Evolutionary conservation across 1,140 invertebrate species (phyloP).

Genomic region (Doryteuthis pealeii): DNA sequence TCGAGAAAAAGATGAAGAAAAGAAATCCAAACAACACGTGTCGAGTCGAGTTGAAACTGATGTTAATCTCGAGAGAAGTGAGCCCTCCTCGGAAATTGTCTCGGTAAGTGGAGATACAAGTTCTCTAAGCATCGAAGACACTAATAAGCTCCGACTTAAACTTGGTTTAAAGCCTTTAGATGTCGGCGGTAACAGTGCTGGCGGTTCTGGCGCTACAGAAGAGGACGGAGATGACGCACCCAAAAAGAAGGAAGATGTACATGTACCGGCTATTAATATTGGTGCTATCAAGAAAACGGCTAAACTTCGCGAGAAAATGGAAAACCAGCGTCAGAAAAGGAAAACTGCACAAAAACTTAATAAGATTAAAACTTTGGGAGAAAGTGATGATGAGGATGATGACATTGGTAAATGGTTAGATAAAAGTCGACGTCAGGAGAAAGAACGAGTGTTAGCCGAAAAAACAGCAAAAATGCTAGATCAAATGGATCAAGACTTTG

Average conservation of each 20-base stretch:
- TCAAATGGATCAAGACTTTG: slow-evolving; percentile 94
- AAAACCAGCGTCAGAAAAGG: slow-evolving; percentile 72
- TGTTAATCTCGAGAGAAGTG: neutral
- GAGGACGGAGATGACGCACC: slow-evolving; percentile 20
- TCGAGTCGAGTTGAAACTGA: neutral
- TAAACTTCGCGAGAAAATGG: slow-evolving; percentile 76
- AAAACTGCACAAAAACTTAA: slow-evolving; percentile 75
- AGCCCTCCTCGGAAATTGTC: neutral
- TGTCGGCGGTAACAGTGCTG: slow-evolving; percentile 51
- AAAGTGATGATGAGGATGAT: slow-evolving; percentile 59
- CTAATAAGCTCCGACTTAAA: slow-evolving; percentile 88
- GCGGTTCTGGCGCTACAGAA: neutral
- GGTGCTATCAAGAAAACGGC: slow-evolving; percentile 75
- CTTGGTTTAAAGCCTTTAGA: slow-evolving; percentile 92
- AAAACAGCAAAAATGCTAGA: slow-evolving; percentile 89
- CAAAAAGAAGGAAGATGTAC: slow-evolving; percentile 74
- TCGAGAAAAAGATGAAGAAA: neutral
- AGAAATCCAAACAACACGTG: neutral
- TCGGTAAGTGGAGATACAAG: slow-evolving; percentile 22
- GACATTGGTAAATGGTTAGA: slow-evolving; percentile 72
- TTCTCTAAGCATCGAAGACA: slow-evolving; percentile 82
- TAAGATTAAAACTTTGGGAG: slow-evolving; percentile 65
- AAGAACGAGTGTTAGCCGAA: slow-evolving; percentile 83
- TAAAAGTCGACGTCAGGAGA: slow-evolving; percentile 74
- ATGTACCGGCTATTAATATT: slow-evolving; percentile 84